Percentiles rank a stretch among this genome's conserved stretches.
phyloP scores from a whole-genome alignment of 2,113 vertebrate species.

The Pagrus major region DNA sequence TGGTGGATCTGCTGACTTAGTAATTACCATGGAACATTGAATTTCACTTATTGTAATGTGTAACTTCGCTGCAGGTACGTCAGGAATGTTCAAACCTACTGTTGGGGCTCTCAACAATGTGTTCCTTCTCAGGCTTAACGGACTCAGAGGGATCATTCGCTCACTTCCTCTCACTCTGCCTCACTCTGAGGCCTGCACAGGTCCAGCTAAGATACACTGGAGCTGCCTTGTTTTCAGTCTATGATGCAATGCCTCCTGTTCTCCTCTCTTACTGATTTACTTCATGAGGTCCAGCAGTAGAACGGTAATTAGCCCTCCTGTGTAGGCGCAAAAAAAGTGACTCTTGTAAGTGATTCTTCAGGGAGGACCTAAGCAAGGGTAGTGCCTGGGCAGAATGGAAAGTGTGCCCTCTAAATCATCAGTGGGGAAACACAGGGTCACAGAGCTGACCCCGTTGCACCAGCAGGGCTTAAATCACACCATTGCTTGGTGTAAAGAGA shows the following conservation, averaged over 20 bases:
- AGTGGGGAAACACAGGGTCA: constrained; percentile 59
- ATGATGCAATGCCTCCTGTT: constrained; percentile 54
- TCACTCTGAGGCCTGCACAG: constrained; percentile 26
- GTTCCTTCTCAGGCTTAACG: constrained; percentile 31
- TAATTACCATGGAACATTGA: constrained; percentile 29
- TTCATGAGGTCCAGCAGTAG: constrained; percentile 34
- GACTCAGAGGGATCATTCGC: constrained; percentile 47
- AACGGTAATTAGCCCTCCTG: constrained; percentile 49
- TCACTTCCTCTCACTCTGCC: constrained; percentile 34
- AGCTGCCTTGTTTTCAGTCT: constrained; percentile 44
- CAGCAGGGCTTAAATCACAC: constrained; percentile 73
- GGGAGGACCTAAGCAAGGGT: constrained; percentile 44
- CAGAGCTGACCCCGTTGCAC: constrained; percentile 57
- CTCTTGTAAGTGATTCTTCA: constrained; percentile 52
- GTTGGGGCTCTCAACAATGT: not conserved
- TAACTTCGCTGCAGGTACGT: constrained; percentile 30
- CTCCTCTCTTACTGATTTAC: constrained; percentile 61
- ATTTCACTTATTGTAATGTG: constrained; percentile 37
- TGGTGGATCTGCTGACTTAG: constrained; percentile 28
- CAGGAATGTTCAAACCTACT: constrained; percentile 32
- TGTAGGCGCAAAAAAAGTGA: constrained; percentile 53
- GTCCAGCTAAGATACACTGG: constrained; percentile 16
- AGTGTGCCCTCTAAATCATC: constrained; percentile 71
- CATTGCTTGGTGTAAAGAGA: constrained; percentile 65
- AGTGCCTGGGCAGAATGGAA: constrained; percentile 52